Conservation (phyloP, 2,797 vertebrate species). For the Carapus acus region DNA sequence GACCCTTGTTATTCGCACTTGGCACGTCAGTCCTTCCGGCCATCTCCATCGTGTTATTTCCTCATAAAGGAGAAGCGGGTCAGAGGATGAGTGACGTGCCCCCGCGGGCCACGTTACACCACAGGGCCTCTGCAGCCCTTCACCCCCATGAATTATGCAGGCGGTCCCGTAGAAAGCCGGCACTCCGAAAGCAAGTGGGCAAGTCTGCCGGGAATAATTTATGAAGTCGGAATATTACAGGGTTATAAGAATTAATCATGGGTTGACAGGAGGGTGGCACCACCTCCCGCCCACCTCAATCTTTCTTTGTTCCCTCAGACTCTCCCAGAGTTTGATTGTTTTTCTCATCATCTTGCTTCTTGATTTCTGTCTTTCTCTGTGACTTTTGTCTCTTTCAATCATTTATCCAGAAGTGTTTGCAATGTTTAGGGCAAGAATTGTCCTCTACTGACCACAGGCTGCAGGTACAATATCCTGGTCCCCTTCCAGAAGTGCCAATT, state of each 20-base stretch:
- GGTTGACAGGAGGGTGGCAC: slow-evolving; percentile 44
- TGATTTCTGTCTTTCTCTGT: too few species aligned
- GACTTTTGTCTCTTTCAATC: too few species aligned
- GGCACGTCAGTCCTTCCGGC: slow-evolving; percentile 30
- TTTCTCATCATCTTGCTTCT: neutral
- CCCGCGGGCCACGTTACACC: slow-evolving; percentile 46
- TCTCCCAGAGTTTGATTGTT: too few species aligned
- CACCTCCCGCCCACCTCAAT: slow-evolving; percentile 26
- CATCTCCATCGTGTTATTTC: slow-evolving; percentile 57
- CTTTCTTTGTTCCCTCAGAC: slow-evolving; percentile 3
- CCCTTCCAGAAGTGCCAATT: too few species aligned
- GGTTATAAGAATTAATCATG: slow-evolving; percentile 59
- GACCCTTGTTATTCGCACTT: slow-evolving; percentile 11
- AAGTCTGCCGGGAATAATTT: slow-evolving; percentile 61
- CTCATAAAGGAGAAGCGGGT: slow-evolving; percentile 47
- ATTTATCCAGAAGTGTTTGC: too few species aligned
- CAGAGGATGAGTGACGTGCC: slow-evolving; percentile 61
- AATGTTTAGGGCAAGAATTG: too few species aligned
- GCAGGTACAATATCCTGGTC: too few species aligned
- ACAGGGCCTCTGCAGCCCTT: slow-evolving; percentile 43
- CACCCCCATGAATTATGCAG: slow-evolving; percentile 64
- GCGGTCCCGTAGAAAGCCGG: slow-evolving; percentile 37
- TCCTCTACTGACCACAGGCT: too few species aligned
- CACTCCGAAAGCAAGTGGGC: slow-evolving; percentile 36
- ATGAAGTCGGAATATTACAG: slow-evolving; percentile 61